Conservation (phyloP, 2,888 invertebrate genomes). For the Orgyia antiqua region DNA sequence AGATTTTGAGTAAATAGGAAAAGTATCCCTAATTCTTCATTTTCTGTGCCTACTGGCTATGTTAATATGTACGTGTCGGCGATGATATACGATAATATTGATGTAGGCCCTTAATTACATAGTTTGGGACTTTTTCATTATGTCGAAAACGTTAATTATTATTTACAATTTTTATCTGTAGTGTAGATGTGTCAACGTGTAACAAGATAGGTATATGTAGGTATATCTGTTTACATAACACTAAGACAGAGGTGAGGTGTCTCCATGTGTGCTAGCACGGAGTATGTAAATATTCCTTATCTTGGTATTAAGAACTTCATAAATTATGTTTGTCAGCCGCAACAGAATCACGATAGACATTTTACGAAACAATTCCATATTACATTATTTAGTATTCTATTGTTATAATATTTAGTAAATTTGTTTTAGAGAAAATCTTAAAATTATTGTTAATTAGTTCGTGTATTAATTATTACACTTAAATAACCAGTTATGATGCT, state of each 20-base stretch:
- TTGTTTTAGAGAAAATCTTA: neutral
- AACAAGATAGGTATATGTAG: slow-evolving; percentile 30
- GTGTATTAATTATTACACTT: too few relatives aligned
- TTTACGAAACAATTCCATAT: neutral
- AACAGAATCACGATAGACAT: slow-evolving; percentile 47
- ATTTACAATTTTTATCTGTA: slow-evolving; percentile 64
- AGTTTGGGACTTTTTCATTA: slow-evolving; percentile 32
- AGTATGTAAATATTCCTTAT: slow-evolving; percentile 74
- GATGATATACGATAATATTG: too few relatives aligned
- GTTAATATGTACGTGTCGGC: too few relatives aligned
- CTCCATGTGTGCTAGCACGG: slow-evolving; percentile 56
- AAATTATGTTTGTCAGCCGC: slow-evolving; percentile 76
- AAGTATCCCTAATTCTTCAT: too few relatives aligned
- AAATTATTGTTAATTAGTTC: too few relatives aligned
- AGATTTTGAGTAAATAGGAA: too few relatives aligned
- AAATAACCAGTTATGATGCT: too few relatives aligned
- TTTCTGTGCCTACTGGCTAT: too few relatives aligned
- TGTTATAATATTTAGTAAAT: too few relatives aligned
- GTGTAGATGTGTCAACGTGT: slow-evolving; percentile 65
- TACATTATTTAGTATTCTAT: too few relatives aligned
- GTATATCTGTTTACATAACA: slow-evolving; percentile 67
- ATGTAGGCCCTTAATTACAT: too few relatives aligned
- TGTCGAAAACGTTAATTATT: slow-evolving; percentile 47
- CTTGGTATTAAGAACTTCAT: slow-evolving; percentile 75
- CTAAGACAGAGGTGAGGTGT: slow-evolving; percentile 68